Evolutionary conservation across 2,797 vertebrate genomes (phyloP).

Genomic region (Fringilla coelebs): DNA sequence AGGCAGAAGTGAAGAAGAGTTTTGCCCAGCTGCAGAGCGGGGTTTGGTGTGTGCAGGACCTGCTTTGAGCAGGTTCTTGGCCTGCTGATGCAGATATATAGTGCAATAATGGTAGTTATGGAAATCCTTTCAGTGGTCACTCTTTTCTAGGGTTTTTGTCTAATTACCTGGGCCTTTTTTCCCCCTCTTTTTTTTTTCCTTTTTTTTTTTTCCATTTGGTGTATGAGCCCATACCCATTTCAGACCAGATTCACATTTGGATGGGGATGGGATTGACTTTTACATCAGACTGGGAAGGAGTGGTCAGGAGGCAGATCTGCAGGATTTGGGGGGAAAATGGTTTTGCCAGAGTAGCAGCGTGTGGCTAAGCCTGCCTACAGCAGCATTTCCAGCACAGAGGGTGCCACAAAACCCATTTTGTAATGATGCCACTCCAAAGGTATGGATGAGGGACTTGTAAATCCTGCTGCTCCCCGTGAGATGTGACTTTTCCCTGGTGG

Average conservation of each 20-base stretch:
- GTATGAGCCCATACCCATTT: neutral
- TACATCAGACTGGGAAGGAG: neutral
- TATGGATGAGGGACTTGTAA: neutral
- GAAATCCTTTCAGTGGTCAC: neutral
- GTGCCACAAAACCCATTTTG: neutral
- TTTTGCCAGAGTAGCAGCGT: neutral
- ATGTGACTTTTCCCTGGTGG: neutral
- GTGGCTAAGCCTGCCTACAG: neutral
- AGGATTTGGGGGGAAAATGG: neutral
- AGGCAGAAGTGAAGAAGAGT: neutral
- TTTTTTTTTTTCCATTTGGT: neutral
- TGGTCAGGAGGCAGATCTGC: neutral
- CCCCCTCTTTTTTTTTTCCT: neutral
- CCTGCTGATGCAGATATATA: neutral
- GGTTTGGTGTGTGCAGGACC: neutral
- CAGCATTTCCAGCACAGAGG: neutral
- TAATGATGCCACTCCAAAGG: neutral
- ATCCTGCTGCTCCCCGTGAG: neutral
- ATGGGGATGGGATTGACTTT: neutral
- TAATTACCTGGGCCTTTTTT: neutral
- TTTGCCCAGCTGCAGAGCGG: neutral
- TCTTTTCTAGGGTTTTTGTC: neutral
- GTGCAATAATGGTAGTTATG: neutral
- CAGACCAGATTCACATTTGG: neutral
- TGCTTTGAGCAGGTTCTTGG: accelerated